Evolutionary conservation across 1,140 invertebrate genomes (phyloP), one percentile per base, ranked within the genome.

Genomic region (Berghia stephanieae): DNA sequence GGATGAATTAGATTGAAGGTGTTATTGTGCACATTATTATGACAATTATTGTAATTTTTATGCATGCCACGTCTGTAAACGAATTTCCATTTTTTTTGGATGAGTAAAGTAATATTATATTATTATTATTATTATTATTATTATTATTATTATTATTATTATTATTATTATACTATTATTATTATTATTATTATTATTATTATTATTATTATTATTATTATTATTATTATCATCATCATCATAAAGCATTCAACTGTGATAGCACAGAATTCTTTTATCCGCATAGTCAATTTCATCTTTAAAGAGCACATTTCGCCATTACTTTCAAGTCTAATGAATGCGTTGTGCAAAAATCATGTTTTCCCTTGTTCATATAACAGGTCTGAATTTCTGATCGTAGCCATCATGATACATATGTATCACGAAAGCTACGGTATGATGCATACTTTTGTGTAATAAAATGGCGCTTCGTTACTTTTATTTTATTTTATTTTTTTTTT

Each of bases 81-180:
- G n/a, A n/a, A n/a, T n/a, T n/a, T n/a, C n/a, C n/a, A n/a, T n/a
- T n/a, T n/a, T n/a, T n/a, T n/a, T n/a, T n/a, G n/a, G n/a, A n/a
- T n/a, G n/a, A 13, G 10, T 13, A 13, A 10, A 49, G 10, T n/a
- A 49, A 13, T n/a, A 49, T 49, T n/a, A 49, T n/a, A 49, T 49
- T n/a, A 49, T 49, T n/a, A 49, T 49, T n/a, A 49, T 49, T n/a
- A 49, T 49, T n/a, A 49, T 49, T n/a, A 49, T 49, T n/a, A 49
- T 49, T n/a, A 49, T 49, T n/a, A 49, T 49, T n/a, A 49, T 49
- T n/a, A 49, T 49, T n/a, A 49, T 49, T n/a, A 49, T 49, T n/a
- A 49, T 49, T n/a, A 49, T n/a, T n/a, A n/a, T n/a, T n/a, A n/a
- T n/a, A n/a, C n/a, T n/a, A n/a, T n/a, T n/a, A n/a, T n/a, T n/a